Conservation (phyloP, 2,797 vertebrate genomes). For the Clarias pachynema region DNA sequence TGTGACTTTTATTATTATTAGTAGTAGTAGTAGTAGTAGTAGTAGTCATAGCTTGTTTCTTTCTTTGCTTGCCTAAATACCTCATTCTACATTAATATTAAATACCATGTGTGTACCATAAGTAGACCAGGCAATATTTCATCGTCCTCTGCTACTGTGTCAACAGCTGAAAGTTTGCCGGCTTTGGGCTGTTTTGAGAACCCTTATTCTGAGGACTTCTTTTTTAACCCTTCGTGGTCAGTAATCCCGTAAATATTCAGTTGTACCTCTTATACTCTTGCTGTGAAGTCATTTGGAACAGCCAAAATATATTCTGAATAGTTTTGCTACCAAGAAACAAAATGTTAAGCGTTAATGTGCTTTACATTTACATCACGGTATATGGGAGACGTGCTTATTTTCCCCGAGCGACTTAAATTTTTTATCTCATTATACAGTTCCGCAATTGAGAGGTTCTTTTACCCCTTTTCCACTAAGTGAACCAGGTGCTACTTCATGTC, state of each 20-base stretch:
- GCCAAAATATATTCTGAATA: slow-evolving; percentile 4
- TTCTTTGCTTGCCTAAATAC: not conserved
- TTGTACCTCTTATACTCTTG: not conserved
- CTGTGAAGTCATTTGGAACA: not conserved
- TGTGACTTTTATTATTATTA: no score
- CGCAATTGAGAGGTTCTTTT: no score
- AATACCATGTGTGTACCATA: not conserved
- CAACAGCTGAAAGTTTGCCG: slow-evolving; percentile 17
- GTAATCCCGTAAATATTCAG: not conserved
- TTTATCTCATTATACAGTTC: no score
- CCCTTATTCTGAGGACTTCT: not conserved
- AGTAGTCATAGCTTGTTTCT: not conserved
- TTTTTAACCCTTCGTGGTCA: not conserved
- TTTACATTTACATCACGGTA: not conserved
- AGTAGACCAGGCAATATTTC: not conserved
- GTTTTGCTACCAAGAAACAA: slow-evolving; percentile 17
- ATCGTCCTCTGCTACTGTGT: slow-evolving; percentile 5
- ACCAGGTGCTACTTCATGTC: no score
- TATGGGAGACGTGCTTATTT: no score
- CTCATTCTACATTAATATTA: not conserved
- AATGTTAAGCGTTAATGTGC: not conserved
- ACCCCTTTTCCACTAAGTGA: no score
- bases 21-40: not conserved
- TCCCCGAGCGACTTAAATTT: no score
- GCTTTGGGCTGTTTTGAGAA: slow-evolving; percentile 16